Base-by-base conservation (phyloP, 2,113 vertebrate species). In the Rana temporaria region DNA sequence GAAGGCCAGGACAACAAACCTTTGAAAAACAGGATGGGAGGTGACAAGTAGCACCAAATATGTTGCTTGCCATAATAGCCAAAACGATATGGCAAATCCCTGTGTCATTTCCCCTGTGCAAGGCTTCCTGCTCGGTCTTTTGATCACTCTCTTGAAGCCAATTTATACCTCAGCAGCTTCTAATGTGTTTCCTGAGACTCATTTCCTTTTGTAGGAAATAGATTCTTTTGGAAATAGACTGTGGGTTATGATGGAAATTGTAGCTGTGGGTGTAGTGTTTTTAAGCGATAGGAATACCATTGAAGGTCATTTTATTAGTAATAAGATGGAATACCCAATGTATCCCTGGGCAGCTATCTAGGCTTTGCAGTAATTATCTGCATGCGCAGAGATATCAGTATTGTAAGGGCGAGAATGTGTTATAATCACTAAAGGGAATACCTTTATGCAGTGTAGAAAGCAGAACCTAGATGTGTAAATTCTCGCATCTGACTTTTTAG, bases 31-130 rank as follows among this genome's bases (percentile, higher is more conserved):
- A 85, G 75, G 81, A 56, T 78, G 71, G 62, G 56, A 57, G 57
- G 22, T 52, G 70, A 73, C 63, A 69, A 78, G 79, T 72, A 85
- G 79, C 82, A 87, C 85, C 62, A 86, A 85, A 84, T 85, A 84
- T 76, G 42, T 48, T 69, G 79, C 63, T 71, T 67, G 34, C 62
- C 53, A 32, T 78, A 88, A 86, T 85, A 84, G 62, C 87, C 87
- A 87, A 77, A 72, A 73, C 72, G 76, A 48, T 83, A 53, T 67
- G 72, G 71, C 64, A 67, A 76, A 83, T 76, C 48, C 81, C 53
- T 60, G 20, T 82, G 79, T 76, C 72, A 83, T 83, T 83, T 83
- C 63, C 81, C 71, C 53, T 26, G 80, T 82, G 70, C 55, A 83
- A 76, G 71, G 68, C 81, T 83, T 83, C 81, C 81, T 83, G 81